Percentiles rank a stretch among this genome's conserved stretches.
These are phyloP conservation scores for Chaenogobius annularis DNA, from an alignment of 2,113 vertebrate species.

Conservation along the genomic window DNA sequence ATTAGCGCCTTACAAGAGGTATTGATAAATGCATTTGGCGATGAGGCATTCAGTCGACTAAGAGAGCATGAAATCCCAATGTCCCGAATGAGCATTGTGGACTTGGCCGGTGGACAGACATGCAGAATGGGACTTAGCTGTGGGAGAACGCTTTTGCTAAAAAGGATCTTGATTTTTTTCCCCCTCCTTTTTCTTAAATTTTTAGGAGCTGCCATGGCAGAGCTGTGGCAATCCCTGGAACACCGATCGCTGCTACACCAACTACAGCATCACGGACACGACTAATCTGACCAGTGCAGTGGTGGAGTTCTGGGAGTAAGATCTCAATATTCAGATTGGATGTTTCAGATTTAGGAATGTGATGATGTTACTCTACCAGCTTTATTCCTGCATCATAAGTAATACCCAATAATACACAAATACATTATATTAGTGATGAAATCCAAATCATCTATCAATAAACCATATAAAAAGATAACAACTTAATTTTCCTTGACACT, in stretches of 20 bases:
- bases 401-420: neutral
- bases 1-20: conserved; percentile 67
- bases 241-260: conserved; percentile 94
- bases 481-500: no score
- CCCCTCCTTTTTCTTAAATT: conserved; percentile 27
- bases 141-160: conserved; percentile 63
- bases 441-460: neutral
- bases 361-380: neutral
- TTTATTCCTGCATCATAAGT: neutral
- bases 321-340: conserved; percentile 2
- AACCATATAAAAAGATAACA: neutral
- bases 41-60: conserved; percentile 63
- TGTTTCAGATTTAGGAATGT: neutral
- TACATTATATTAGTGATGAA: neutral
- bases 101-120: conserved; percentile 66
- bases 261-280: conserved; percentile 89
- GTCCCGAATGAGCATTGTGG: conserved; percentile 66
- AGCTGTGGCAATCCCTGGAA: conserved; percentile 97
- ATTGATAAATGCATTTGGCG: conserved; percentile 73
- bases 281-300: conserved; percentile 95
- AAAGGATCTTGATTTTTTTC: conserved; percentile 57
- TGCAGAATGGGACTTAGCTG: conserved; percentile 55
- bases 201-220: conserved; percentile 92
- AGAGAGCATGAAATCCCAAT: conserved; percentile 73
- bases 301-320: conserved; percentile 96